Conservation (phyloP, 2,888 invertebrate genomes). For the Clostera curtula region DNA sequence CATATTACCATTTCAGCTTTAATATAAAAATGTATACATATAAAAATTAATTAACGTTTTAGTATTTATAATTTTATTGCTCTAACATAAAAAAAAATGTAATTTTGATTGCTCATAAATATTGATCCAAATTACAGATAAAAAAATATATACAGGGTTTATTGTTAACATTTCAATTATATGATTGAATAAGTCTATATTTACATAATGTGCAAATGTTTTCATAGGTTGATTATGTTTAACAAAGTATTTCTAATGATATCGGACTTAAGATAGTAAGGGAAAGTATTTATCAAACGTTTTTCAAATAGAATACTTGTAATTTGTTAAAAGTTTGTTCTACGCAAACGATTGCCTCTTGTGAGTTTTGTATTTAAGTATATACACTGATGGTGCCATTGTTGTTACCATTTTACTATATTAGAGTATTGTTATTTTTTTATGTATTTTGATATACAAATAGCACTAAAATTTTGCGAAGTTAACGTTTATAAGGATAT, state of each 20-base stretch:
- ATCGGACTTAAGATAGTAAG: constrained; percentile 3
- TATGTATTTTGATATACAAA: no score
- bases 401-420: constrained; percentile 57
- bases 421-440: constrained; percentile 10
- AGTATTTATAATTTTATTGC: constrained; percentile 39
- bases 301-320: constrained; percentile 14
- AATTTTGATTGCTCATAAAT: no score
- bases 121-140: no score
- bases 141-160: constrained; percentile 34
- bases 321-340: constrained; percentile 5
- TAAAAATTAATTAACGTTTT: no score
- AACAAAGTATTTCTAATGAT: neutral
- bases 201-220: constrained; percentile 25
- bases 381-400: constrained; percentile 54
- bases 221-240: constrained; percentile 10
- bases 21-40: constrained; percentile 25
- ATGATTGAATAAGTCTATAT: no score
- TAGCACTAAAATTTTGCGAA: no score
- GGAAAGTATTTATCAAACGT: neutral
- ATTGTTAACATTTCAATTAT: constrained; percentile 26
- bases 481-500: no score
- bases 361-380: constrained; percentile 20
- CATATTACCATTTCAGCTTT: constrained; percentile 52
- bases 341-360: constrained; percentile 9
- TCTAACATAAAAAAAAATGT: constrained; percentile 34